phyloP scores from a whole-genome alignment of 1,140 invertebrate species.

The Solenopsis fugax region DNA sequence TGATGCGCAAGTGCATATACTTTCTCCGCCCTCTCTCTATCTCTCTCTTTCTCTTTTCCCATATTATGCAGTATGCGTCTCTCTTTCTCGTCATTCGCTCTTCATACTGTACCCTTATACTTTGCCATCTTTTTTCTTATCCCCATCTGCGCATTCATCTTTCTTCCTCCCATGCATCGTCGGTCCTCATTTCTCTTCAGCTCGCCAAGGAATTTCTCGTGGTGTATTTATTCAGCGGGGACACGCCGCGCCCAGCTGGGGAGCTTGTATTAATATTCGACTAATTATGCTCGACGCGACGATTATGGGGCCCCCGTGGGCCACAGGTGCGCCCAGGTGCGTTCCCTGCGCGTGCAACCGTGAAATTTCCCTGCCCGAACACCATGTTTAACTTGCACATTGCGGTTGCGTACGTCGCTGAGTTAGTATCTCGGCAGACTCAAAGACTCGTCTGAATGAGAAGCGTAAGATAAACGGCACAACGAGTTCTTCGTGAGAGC shows the following conservation, averaged over 20 bases:
- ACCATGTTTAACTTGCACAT: slow-evolving; percentile 22
- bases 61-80: slow-evolving; percentile 11
- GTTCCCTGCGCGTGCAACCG: slow-evolving; percentile 28
- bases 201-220: slow-evolving; percentile 40
- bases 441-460: not conserved
- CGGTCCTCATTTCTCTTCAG: not conserved
- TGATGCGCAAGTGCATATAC: slow-evolving; percentile 30
- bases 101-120: not conserved
- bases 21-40: slow-evolving; percentile 12
- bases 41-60: not conserved
- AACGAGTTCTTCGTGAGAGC: not conserved
- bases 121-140: not conserved
- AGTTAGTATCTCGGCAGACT: slow-evolving; percentile 14
- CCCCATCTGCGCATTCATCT: not conserved
- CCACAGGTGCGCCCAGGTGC: slow-evolving; percentile 72
- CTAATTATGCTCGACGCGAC: slow-evolving; percentile 78
- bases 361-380: slow-evolving; percentile 24
- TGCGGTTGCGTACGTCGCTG: not conserved
- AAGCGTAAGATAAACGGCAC: not conserved
- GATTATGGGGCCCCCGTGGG: slow-evolving; percentile 71
- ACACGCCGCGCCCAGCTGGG: slow-evolving; percentile 52
- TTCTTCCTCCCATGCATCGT: not conserved
- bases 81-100: slow-evolving; percentile 1
- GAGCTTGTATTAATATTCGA: slow-evolving; percentile 72
- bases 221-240: slow-evolving; percentile 50